Evolutionary conservation across 2,797 vertebrate genomes (phyloP).

Genomic region (Hyperoplus immaculatus): DNA sequence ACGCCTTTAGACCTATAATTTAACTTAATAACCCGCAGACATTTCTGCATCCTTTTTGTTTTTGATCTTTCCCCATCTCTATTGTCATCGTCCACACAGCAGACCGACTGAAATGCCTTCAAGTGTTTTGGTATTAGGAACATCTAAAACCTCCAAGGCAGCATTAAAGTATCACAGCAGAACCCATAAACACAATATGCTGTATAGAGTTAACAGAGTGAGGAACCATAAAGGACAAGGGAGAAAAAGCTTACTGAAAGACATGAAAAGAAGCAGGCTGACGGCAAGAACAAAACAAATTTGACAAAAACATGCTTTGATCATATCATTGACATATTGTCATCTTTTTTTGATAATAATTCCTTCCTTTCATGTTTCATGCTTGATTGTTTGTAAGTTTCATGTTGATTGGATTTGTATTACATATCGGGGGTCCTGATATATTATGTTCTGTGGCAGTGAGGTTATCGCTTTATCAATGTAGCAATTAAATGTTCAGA

Average conservation of each 20-base stretch:
- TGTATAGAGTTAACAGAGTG: slow-evolving; percentile 16
- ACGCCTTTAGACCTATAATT: not conserved
- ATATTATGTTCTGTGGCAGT: not conserved
- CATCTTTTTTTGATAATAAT: not conserved
- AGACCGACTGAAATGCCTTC: slow-evolving; percentile 5
- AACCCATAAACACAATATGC: slow-evolving; percentile 21
- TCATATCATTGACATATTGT: slow-evolving; percentile 1
- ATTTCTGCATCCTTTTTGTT: not conserved
- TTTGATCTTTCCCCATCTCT: not conserved
- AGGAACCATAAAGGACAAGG: slow-evolving; percentile 1
- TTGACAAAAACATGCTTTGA: not conserved
- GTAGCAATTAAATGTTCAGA: slow-evolving; percentile 2
- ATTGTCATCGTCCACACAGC: not conserved
- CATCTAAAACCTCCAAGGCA: slow-evolving; percentile 17
- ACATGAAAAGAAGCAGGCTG: not conserved
- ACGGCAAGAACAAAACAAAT: not conserved
- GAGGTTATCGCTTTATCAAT: not conserved
- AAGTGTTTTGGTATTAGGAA: slow-evolving; percentile 3
- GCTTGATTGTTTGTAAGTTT: not conserved
- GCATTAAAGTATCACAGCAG: slow-evolving; percentile 9
- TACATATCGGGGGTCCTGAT: not conserved
- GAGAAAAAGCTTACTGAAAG: not conserved
- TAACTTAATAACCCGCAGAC: slow-evolving; percentile 8
- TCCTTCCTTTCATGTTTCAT: not conserved
- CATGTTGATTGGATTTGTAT: not conserved